phyloP scores from a whole-genome alignment of 2,888 invertebrate genomes.

The Amaurobius ferox region DNA sequence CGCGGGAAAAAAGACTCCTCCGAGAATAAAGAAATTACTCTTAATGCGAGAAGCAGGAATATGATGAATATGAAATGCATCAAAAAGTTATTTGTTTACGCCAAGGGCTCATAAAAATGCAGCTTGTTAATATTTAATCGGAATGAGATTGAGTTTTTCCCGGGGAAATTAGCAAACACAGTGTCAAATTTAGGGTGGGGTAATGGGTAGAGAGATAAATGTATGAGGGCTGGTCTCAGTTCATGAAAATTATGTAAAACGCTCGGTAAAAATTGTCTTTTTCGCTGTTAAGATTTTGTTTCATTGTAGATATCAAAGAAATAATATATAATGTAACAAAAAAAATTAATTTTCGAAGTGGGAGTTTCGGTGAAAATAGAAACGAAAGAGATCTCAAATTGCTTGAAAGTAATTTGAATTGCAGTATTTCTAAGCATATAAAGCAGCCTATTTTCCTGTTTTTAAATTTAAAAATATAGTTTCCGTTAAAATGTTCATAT shows the following conservation, averaged over 20 bases:
- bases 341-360: background rate
- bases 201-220: background rate
- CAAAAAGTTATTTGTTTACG: slow-evolving; percentile 11
- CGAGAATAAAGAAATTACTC: slow-evolving; percentile 2
- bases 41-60: slow-evolving; percentile 5
- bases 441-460: too few species aligned
- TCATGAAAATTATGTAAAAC: background rate
- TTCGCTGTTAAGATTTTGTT: background rate
- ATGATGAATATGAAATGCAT: background rate
- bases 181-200: background rate
- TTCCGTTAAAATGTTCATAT: too few species aligned
- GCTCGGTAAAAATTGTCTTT: background rate
- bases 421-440: too few species aligned
- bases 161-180: background rate
- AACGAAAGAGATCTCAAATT: too few species aligned
- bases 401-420: too few species aligned
- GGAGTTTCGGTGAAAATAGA: background rate
- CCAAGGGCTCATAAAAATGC: background rate
- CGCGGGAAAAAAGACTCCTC: background rate
- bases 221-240: background rate
- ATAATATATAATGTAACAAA: background rate
- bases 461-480: too few species aligned
- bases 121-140: background rate
- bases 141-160: background rate
- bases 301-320: background rate